Conservation (phyloP, 2,113 vertebrate genomes). For the Lophius piscatorius region DNA sequence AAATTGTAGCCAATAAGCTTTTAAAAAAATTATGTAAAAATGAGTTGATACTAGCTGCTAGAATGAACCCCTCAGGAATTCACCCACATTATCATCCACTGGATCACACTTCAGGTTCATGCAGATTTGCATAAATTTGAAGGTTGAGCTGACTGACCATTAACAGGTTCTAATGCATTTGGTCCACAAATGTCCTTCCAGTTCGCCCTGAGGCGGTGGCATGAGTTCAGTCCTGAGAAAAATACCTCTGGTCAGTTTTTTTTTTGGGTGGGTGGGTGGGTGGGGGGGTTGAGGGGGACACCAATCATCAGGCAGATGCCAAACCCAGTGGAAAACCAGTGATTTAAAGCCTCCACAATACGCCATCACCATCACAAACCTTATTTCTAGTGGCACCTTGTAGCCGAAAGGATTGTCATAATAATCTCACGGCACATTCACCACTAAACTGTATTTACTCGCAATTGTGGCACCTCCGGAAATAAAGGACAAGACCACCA, state of each 20-base stretch:
- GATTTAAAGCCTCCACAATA: constrained; percentile 56
- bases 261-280: too few relatives aligned
- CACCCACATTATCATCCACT: too few relatives aligned
- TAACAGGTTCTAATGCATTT: constrained; percentile 24
- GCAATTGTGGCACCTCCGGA: not conserved
- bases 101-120: too few relatives aligned
- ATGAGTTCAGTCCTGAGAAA: constrained; percentile 46
- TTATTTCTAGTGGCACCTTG: constrained; percentile 38
- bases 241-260: constrained; percentile 40
- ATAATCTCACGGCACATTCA: constrained; percentile 25
- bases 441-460: constrained; percentile 13
- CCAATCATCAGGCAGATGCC: constrained; percentile 16
- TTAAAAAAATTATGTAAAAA: constrained; percentile 10
- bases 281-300: too few relatives aligned
- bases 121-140: constrained; percentile 44
- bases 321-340: constrained; percentile 31
- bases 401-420: constrained; percentile 20
- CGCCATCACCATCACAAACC: constrained; percentile 55
- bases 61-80: constrained; percentile 33
- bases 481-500: not conserved
- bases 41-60: constrained; percentile 18
- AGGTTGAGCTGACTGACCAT: constrained; percentile 30
- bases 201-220: constrained; percentile 25
- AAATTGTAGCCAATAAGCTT: not conserved
- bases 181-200: constrained; percentile 23